These are phyloP conservation scores for Augiades crinisus DNA, from an alignment of 2,888 invertebrate species.

Conservation along the genomic window DNA sequence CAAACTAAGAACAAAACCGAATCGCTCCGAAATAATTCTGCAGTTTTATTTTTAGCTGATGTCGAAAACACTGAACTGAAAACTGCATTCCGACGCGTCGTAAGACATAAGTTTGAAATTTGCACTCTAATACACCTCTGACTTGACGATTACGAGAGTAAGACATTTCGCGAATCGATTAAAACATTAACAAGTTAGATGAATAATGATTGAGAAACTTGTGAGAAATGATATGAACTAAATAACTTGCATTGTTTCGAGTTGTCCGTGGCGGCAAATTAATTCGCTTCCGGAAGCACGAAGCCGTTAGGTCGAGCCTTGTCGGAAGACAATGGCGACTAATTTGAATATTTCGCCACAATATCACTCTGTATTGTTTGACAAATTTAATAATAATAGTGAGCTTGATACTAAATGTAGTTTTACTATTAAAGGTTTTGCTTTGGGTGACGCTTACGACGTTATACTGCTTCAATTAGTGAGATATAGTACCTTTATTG, in stretches of 20 bases:
- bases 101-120: constrained; percentile 17
- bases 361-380: constrained; percentile 10
- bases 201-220: constrained; percentile 14
- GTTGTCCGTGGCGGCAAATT: constrained; percentile 15
- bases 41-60: constrained; percentile 25
- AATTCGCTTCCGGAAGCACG: constrained; percentile 21
- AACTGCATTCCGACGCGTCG: constrained; percentile 14
- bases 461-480: no score
- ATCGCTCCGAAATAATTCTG: constrained; percentile 20
- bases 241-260: constrained; percentile 14
- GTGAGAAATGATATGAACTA: constrained; percentile 9
- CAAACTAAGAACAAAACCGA: constrained; percentile 26
- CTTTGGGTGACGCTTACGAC: neutral
- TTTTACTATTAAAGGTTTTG: neutral
- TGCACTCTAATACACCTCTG: no score
- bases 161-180: neutral
- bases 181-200: no score
- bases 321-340: constrained; percentile 20
- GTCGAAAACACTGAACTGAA: constrained; percentile 13
- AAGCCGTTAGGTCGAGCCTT: constrained; percentile 19
- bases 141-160: neutral
- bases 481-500: no score
- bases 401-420: neutral
- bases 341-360: constrained; percentile 22
- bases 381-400: constrained; percentile 19